These are phyloP conservation scores for Galeopterus variegatus DNA, from an alignment of 2,113 vertebrate genomes.

Conservation along the genomic window DNA sequence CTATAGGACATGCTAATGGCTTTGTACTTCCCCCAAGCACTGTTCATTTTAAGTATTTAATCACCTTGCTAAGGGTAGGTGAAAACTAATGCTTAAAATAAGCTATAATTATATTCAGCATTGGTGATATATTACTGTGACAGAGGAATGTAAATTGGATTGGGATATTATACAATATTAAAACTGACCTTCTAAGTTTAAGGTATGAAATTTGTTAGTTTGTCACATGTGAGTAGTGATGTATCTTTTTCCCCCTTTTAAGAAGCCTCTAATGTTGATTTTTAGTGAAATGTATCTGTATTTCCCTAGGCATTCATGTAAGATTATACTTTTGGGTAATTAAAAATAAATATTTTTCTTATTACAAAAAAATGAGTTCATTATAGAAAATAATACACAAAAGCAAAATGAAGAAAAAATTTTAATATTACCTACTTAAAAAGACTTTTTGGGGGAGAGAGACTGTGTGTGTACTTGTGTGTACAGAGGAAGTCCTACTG, in stretches of 20 bases:
- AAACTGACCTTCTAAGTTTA: conserved; percentile 93
- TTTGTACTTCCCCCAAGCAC: conserved; percentile 63
- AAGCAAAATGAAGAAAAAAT: background rate
- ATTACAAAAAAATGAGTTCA: background rate
- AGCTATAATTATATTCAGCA: conserved; percentile 91
- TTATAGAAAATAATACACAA: background rate
- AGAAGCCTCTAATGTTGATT: conserved; percentile 66
- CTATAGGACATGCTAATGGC: conserved; percentile 19
- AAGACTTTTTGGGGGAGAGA: background rate
- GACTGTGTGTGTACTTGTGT: too few species aligned
- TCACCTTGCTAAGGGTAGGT: conserved; percentile 78
- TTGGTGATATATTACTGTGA: conserved; percentile 93
- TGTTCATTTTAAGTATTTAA: conserved; percentile 77
- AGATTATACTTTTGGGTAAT: conserved; percentile 50
- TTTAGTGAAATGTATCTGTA: conserved; percentile 72
- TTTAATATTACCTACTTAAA: background rate
- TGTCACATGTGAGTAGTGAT: conserved; percentile 83
- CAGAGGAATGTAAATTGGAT: conserved; percentile 93
- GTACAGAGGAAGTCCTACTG: background rate
- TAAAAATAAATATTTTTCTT: conserved; percentile 43
- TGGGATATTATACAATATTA: conserved; percentile 91
- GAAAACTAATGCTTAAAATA: conserved; percentile 86
- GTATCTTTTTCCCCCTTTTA: conserved; percentile 56
- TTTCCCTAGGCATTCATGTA: conserved; percentile 46
- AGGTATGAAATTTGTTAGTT: conserved; percentile 89